Conservation (phyloP, 2,113 vertebrate species). For the Semnornis frantzii region DNA sequence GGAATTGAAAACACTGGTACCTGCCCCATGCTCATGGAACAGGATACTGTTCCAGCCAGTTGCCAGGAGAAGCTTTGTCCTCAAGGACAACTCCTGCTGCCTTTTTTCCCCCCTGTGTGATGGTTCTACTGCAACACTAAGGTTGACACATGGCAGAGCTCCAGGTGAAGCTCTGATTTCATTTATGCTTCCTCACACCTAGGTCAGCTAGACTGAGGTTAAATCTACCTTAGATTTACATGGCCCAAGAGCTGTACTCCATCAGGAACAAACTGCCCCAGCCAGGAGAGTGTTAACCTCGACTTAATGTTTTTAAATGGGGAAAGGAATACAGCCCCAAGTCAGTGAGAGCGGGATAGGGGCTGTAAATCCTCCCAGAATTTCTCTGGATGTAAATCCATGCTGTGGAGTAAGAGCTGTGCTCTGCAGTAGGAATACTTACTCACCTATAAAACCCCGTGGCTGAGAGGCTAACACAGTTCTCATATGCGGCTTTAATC, state of each 20-base stretch:
- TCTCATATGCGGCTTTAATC: constrained; percentile 86
- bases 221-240: background rate
- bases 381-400: background rate
- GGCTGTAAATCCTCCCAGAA: background rate
- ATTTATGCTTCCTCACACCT: background rate
- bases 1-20: background rate
- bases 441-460: constrained; percentile 94
- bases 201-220: background rate
- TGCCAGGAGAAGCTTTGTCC: background rate
- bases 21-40: background rate
- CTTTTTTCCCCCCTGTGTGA: background rate
- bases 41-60: background rate
- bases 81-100: background rate
- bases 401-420: background rate
- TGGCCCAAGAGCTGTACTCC: background rate
- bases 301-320: background rate
- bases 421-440: background rate
- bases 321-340: background rate
- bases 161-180: background rate
- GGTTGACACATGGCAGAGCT: background rate
- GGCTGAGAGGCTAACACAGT: constrained; percentile 87
- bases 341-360: background rate
- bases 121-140: background rate
- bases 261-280: background rate
- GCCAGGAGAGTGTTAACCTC: background rate